Evolutionary conservation across 2,113 vertebrate species (phyloP).

Genomic region (Oryctolagus cuniculus): DNA sequence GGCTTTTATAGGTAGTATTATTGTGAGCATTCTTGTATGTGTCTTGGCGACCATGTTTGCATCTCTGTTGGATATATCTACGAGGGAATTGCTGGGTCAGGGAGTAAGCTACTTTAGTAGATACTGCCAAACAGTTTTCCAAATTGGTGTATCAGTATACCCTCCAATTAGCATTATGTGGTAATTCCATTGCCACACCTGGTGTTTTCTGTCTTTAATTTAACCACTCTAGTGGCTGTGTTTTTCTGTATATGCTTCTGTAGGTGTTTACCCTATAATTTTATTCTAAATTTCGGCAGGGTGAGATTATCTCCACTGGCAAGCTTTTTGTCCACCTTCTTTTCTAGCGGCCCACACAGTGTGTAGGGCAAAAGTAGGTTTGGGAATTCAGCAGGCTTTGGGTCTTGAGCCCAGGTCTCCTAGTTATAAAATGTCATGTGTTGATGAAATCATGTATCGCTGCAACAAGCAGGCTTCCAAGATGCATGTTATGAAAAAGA

Average conservation of each 20-base stretch:
- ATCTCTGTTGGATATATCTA: not conserved
- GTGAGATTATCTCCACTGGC: not conserved
- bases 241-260: not conserved
- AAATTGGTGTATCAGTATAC: not conserved
- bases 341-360: not conserved
- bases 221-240: not conserved
- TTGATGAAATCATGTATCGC: not conserved
- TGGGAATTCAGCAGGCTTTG: not conserved
- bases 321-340: not conserved
- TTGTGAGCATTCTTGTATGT: not conserved
- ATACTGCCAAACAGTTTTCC: not conserved
- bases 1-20: slow-evolving; percentile 1
- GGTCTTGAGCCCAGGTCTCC: not conserved
- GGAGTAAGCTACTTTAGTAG: not conserved
- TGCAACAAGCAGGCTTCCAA: no score
- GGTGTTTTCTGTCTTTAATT: slow-evolving; percentile 22
- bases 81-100: not conserved
- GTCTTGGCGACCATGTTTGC: not conserved
- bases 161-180: not conserved
- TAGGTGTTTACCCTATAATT: not conserved
- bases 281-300: slow-evolving; percentile 47
- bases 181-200: not conserved
- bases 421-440: not conserved
- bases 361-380: not conserved
- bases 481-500: no score